Evolutionary conservation across 2,888 invertebrate species (phyloP).

Genomic region (Protophormia terraenovae): DNA sequence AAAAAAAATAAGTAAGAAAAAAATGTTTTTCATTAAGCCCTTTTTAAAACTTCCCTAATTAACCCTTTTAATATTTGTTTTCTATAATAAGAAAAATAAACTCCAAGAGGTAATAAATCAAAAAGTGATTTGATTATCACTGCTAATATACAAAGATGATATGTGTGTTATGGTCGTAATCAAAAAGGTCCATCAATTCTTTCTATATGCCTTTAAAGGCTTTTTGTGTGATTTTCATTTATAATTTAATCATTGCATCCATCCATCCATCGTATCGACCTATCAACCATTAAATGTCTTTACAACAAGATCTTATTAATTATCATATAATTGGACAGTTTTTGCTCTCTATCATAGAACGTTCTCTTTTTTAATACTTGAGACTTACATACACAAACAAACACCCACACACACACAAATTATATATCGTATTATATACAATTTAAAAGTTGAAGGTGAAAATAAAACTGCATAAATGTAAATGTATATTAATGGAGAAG

Average conservation of each 20-base stretch:
- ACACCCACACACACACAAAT: neutral
- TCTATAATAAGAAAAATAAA: neutral
- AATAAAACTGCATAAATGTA: constrained; percentile 19
- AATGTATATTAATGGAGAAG: constrained; percentile 43
- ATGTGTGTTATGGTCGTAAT: constrained; percentile 7
- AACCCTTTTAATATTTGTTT: neutral
- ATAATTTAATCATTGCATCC: constrained; percentile 40
- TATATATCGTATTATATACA: neutral
- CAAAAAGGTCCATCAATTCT: constrained; percentile 10
- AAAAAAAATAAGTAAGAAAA: no score
- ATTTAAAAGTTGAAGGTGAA: constrained; percentile 37
- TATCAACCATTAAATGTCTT: neutral
- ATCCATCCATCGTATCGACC: constrained; percentile 5
- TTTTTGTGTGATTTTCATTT: neutral
- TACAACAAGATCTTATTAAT: constrained; percentile 59
- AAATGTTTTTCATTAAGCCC: neutral
- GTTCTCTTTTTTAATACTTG: neutral
- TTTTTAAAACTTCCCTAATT: no score
- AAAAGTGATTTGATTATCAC: constrained; percentile 24
- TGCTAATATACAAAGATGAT: neutral
- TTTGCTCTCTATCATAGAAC: neutral
- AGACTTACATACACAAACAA: neutral
- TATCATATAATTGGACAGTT: constrained; percentile 42
- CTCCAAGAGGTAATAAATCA: neutral
- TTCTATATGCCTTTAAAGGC: constrained; percentile 3